Percentiles rank a stretch among this genome's conserved stretches.
Conservation (phyloP, 1,140 invertebrate genomes). For the Drosophila leontia region DNA sequence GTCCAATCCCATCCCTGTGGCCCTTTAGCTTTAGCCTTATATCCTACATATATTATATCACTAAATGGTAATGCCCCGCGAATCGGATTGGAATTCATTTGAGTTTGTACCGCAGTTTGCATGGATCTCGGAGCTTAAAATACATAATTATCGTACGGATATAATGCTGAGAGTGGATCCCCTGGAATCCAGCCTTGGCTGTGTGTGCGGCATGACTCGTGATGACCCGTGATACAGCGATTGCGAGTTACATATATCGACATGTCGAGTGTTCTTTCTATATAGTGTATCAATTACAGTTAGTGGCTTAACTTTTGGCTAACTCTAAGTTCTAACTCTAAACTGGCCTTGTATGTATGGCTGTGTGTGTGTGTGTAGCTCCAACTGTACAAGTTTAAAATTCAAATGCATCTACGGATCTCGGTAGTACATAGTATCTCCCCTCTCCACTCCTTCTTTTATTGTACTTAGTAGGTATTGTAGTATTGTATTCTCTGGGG, state of each 20-base stretch:
- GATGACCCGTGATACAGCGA: slow-evolving; percentile 3
- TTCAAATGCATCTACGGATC: slow-evolving; percentile 14
- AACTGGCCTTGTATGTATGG: not conserved
- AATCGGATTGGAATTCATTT: slow-evolving; percentile 39
- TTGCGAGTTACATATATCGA: slow-evolving; percentile 29
- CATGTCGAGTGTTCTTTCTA: slow-evolving; percentile 9
- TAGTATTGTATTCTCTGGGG: slow-evolving; percentile 20
- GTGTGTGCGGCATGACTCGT: not conserved
- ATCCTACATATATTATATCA: slow-evolving; percentile 28
- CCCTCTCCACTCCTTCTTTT: slow-evolving; percentile 19
- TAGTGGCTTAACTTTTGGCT: slow-evolving; percentile 45
- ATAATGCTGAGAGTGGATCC: slow-evolving; percentile 24
- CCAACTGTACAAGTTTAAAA: slow-evolving; percentile 35
- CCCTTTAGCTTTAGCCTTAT: not conserved
- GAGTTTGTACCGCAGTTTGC: slow-evolving; percentile 77
- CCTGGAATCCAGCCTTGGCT: not conserved
- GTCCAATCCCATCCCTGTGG: slow-evolving; percentile 38
- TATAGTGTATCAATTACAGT: slow-evolving; percentile 13
- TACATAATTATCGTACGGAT: slow-evolving; percentile 23
- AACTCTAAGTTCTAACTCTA: slow-evolving; percentile 29
- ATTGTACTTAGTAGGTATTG: slow-evolving; percentile 75
- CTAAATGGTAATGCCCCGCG: slow-evolving; percentile 31
- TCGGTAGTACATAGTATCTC: slow-evolving; percentile 1
- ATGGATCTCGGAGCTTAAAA: slow-evolving; percentile 52
- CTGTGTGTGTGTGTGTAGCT: not conserved